phyloP scores from a whole-genome alignment of 2,113 vertebrate genomes.

The Solea senegalensis region DNA sequence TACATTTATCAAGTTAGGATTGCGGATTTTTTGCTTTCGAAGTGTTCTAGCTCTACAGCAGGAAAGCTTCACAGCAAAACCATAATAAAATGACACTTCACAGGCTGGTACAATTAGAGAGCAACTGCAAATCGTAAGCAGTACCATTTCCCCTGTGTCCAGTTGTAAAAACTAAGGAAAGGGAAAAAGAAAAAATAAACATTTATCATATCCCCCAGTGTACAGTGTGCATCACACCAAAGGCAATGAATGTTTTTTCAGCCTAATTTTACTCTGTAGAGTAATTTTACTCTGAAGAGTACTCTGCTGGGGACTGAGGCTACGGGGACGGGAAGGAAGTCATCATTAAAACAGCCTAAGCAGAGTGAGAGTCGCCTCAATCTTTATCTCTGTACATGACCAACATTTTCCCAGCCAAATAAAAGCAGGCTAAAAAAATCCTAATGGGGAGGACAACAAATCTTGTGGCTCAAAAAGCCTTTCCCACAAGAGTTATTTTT shows the following conservation, averaged over 20 bases:
- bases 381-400: conserved; percentile 8
- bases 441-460: background rate
- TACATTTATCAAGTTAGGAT: conserved; percentile 24
- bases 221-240: background rate
- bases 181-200: conserved; percentile 2
- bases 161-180: conserved; percentile 22
- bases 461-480: background rate
- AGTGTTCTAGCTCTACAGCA: background rate
- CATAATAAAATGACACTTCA: background rate
- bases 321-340: conserved; percentile 61
- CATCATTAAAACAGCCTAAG: conserved; percentile 13
- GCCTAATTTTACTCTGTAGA: conserved; percentile 25
- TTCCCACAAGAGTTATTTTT: background rate
- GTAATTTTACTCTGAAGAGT: conserved; percentile 14
- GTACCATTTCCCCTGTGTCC: conserved; percentile 41
- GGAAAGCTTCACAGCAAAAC: conserved; percentile 4
- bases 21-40: conserved; percentile 1
- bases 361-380: background rate
- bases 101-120: conserved; percentile 14
- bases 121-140: conserved; percentile 9
- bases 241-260: conserved; percentile 43
- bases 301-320: background rate
- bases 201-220: background rate
- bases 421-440: background rate
- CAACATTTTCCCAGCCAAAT: background rate